Conservation (phyloP, 1,140 invertebrate species). For the Triops cancriformis region DNA sequence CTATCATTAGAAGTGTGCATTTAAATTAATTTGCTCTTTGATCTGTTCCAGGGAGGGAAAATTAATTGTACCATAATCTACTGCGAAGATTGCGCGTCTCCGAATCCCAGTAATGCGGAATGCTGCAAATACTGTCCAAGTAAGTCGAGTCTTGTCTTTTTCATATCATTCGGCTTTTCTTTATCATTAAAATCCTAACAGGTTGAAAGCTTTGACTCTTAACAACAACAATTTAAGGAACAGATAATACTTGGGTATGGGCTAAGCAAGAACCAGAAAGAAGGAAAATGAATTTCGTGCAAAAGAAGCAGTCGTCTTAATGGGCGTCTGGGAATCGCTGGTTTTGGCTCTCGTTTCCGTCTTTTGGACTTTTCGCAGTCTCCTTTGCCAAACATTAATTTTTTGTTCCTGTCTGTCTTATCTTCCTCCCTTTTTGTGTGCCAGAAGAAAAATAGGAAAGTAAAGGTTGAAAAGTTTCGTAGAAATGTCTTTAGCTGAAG, state of each 20-base stretch:
- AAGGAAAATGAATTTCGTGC: background rate
- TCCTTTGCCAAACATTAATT: too few relatives aligned
- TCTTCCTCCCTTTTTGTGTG: too few relatives aligned
- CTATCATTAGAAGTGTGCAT: too few relatives aligned
- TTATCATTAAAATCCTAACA: background rate
- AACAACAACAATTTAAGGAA: background rate
- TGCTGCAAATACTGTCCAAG: constrained; percentile 28
- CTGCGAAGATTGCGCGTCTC: constrained; percentile 24
- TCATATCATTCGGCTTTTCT: background rate
- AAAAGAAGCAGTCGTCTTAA: background rate
- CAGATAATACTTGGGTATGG: background rate
- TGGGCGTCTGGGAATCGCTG: background rate
- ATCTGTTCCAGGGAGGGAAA: constrained; percentile 24
- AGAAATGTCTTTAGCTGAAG: background rate
- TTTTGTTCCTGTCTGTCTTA: too few relatives aligned
- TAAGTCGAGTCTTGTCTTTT: constrained; percentile 15
- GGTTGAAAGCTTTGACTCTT: background rate
- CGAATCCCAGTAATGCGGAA: constrained; percentile 20
- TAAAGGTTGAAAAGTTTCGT: too few relatives aligned
- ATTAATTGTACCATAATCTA: constrained; percentile 28
- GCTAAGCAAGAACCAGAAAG: background rate
- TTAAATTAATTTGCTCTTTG: background rate
- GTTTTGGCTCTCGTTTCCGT: too few relatives aligned
- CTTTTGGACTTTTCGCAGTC: too few relatives aligned
- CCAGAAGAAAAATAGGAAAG: too few relatives aligned